Evolutionary conservation across 2,888 invertebrate genomes (phyloP).

Genomic region (Smittia aterrima): DNA sequence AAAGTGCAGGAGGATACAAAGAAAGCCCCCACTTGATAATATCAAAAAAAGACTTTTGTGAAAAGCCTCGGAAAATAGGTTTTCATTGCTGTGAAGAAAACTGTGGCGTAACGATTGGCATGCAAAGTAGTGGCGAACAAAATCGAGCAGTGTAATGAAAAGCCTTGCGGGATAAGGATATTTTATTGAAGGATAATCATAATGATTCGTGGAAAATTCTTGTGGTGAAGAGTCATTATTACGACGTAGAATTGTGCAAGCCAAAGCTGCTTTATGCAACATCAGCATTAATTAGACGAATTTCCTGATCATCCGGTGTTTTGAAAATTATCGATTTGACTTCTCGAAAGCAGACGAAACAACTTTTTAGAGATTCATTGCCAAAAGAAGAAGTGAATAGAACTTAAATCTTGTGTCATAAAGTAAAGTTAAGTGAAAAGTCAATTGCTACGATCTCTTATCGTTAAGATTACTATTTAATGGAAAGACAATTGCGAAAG

Average conservation of each 20-base stretch:
- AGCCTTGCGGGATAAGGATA: neutral
- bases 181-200: conserved; percentile 19
- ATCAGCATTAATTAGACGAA: conserved; percentile 20
- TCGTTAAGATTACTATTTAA: neutral
- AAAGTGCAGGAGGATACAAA: too few species aligned
- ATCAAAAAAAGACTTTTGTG: neutral
- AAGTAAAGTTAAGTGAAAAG: neutral
- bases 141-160: neutral
- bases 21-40: neutral
- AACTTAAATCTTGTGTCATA: conserved; percentile 14
- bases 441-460: neutral
- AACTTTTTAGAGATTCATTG: neutral
- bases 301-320: neutral
- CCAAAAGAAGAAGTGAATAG: neutral
- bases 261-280: neutral
- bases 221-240: conserved; percentile 25
- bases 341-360: neutral
- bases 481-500: neutral
- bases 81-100: neutral
- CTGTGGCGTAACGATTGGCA: neutral
- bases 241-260: conserved; percentile 17
- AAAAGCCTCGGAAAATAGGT: neutral
- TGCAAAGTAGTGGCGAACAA: conserved; percentile 15
- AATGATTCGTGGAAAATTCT: conserved; percentile 20
- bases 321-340: neutral